Percentiles rank a stretch among this genome's conserved stretches.
Conservation (phyloP, 2,797 vertebrate species). For the Sebastes flavidus region DNA sequence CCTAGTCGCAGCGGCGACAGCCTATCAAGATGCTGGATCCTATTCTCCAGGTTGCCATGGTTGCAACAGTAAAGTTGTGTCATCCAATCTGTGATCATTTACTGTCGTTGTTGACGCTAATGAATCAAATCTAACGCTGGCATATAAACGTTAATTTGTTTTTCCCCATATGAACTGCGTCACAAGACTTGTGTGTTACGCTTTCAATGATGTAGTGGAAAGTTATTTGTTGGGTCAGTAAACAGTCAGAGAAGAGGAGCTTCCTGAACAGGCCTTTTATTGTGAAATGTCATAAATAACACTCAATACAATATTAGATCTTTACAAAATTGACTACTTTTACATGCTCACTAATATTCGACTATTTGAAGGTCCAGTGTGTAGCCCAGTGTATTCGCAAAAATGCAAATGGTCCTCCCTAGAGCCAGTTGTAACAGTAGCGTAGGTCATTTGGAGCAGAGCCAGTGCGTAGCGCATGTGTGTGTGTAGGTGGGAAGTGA, state of each 20-base stretch:
- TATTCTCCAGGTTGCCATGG: conserved; percentile 63
- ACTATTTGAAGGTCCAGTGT: not conserved
- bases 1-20: conserved; percentile 32
- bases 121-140: conserved; percentile 2
- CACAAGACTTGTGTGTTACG: not conserved
- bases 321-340: not conserved
- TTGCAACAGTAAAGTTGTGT: conserved; percentile 56
- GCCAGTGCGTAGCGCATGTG: no score
- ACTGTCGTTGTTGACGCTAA: conserved; percentile 21
- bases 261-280: not conserved
- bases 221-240: not conserved
- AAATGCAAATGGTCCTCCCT: no score
- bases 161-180: not conserved
- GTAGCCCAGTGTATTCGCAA: no score
- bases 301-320: not conserved
- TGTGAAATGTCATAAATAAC: not conserved
- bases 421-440: no score
- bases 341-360: not conserved
- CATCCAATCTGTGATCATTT: conserved; percentile 46
- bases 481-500: no score
- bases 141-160: not conserved
- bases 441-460: no score
- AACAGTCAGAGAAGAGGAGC: not conserved
- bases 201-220: not conserved
- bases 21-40: conserved; percentile 41